A percentile compares a stretch with the other conserved stretches of the same genome.
Evolutionary conservation across 2,888 invertebrate species (phyloP).

Genomic region (Laspeyria flexula): DNA sequence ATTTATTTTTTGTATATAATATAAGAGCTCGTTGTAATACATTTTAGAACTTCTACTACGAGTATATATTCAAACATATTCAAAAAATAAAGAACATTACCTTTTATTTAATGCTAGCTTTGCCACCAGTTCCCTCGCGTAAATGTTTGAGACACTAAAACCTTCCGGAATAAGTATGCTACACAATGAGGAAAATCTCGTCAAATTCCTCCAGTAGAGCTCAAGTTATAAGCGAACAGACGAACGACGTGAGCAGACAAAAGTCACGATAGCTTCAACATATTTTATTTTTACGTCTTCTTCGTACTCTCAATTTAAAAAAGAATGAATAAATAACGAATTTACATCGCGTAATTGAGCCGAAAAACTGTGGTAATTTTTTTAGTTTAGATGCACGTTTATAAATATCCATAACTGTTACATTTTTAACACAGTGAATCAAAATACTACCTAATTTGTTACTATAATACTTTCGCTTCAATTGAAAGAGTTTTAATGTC

Average conservation of each 20-base stretch:
- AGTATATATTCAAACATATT: background rate
- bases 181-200: conserved; percentile 3
- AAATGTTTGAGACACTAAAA: conserved; percentile 7
- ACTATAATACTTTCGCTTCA: no score
- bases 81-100: background rate
- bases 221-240: conserved; percentile 2
- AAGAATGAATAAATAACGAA: background rate
- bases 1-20: no score
- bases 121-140: background rate
- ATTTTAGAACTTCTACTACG: no score
- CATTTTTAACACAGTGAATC: no score
- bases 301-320: background rate
- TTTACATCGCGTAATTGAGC: no score
- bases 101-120: background rate
- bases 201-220: conserved; percentile 1
- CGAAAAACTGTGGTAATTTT: no score
- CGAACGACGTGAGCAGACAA: background rate
- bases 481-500: no score
- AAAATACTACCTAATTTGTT: no score
- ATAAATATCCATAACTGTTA: no score
- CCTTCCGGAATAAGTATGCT: conserved; percentile 4
- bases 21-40: no score
- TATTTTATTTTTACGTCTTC: background rate
- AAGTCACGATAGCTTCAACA: background rate
- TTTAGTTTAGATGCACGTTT: no score